Base-by-base conservation (phyloP, 2,113 vertebrate genomes). In the Stictonetta naevosa region DNA sequence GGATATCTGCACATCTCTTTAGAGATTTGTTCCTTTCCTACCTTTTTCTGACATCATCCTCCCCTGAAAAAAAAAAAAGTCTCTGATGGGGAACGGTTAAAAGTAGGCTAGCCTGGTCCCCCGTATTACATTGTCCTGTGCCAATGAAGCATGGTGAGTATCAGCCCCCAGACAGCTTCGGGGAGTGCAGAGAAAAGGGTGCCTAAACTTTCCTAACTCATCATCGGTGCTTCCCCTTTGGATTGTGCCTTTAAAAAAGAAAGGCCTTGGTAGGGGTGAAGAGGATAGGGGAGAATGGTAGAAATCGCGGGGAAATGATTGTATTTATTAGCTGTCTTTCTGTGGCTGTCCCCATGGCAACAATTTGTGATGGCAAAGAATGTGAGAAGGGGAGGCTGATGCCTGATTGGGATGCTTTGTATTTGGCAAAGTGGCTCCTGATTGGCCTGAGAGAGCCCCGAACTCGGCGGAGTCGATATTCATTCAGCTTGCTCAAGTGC, bases 311-410 rank as follows among this genome's bases (percentile, higher is more conserved):
- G 97, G 97, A 98, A 98, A 98, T 97, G 53, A 98, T 98, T 97
- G 98, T 98, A 98, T 98, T 98, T 98, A 97, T 97, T 98, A 98
- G 97, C 97, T 98, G 98, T 98, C 98, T 98, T 98, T 98, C 98
- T 98, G 98, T 96, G 95, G 97, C 98, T 96, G 98, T 99, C 98
- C 98, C 99, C 99, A 99, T 99, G 99, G 98, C 94, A 98, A 99
- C 99, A 99, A 99, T 99, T 99, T 99, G 99, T 98, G 98, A 98
- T 97, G 98, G 98, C 97, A 98, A 99, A 99, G 99, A 99, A 99
- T 99, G 98, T 97, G 98, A 99, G 99, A 99, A 98, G 97, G 98
- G 98, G 98, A 98, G 98, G 98, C 98, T 98, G 98, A 98, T 97
- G 98, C 98, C 99, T 99, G 98, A 99, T 98, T 98, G 99, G 98